Evolutionary conservation across 2,113 vertebrate genomes (phyloP).

Genomic region (Tragelaphus buxtoni): DNA sequence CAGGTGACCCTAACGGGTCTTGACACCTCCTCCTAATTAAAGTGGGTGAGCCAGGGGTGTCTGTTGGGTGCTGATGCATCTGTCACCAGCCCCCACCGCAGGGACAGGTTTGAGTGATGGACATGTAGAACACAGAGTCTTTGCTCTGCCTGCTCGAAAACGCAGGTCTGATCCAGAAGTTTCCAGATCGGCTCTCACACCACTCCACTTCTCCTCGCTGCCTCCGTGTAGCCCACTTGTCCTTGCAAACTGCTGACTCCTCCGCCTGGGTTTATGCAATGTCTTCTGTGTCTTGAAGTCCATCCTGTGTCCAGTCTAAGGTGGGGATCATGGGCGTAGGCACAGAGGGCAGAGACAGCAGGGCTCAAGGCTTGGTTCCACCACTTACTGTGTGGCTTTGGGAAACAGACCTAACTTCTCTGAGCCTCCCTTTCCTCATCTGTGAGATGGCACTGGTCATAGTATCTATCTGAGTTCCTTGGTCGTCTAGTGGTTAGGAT

Average conservation of each 20-base stretch:
- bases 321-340: no score
- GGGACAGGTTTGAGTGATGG: not conserved
- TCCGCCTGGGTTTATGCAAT: not conserved
- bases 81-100: not conserved
- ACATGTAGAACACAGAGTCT: not conserved
- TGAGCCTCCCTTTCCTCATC: not conserved
- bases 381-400: not conserved
- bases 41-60: not conserved
- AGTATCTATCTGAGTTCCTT: not conserved
- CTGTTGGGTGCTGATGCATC: rapidly evolving
- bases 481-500: not conserved
- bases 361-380: not conserved
- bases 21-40: not conserved
- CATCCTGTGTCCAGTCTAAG: not conserved
- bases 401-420: not conserved
- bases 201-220: not conserved
- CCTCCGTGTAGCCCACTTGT: rapidly evolving
- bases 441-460: not conserved
- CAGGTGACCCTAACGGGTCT: no score
- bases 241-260: not conserved
- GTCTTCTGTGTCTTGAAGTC: not conserved
- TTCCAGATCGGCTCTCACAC: not conserved
- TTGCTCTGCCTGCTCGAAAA: not conserved
- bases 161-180: not conserved
- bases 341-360: not conserved